Conservation (phyloP, 2,888 invertebrate species). For the Leptarthrus brevirostris region DNA sequence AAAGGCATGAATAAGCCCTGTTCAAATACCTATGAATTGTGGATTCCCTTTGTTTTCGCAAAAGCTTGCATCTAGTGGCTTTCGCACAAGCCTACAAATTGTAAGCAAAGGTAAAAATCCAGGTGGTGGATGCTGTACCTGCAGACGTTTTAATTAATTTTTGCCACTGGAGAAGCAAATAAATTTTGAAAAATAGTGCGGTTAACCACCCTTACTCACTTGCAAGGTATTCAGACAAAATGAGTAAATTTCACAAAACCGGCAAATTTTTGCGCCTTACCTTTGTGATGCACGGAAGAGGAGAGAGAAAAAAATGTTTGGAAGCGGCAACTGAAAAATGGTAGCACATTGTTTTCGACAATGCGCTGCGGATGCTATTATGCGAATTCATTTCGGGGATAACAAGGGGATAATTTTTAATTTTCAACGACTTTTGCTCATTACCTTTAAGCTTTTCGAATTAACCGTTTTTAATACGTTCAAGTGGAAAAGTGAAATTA, state of each 20-base stretch:
- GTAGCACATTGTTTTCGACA: not conserved
- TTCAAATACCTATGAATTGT: not conserved
- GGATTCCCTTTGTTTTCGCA: not conserved
- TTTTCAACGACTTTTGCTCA: not conserved
- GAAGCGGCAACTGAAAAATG: not conserved
- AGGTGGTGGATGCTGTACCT: not conserved
- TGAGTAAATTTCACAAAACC: not conserved
- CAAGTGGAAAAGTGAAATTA: not conserved
- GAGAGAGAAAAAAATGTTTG: too few species aligned
- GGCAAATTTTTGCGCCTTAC: not conserved
- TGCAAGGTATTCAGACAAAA: not conserved
- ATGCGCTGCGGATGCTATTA: not conserved
- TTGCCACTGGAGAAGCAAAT: not conserved
- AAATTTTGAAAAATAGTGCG: not conserved
- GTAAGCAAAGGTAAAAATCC: not conserved
- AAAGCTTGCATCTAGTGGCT: not conserved
- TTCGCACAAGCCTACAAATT: too few species aligned
- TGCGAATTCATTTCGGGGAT: not conserved
- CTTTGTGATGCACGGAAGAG: too few species aligned
- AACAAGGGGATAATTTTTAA: not conserved
- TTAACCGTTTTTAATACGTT: not conserved
- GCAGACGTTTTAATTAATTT: not conserved
- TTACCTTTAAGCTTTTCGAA: too few species aligned
- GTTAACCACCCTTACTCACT: not conserved
- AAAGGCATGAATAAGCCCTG: not conserved